Conservation (phyloP, 2,113 vertebrate species). For the Pyrgilauda ruficollis region DNA sequence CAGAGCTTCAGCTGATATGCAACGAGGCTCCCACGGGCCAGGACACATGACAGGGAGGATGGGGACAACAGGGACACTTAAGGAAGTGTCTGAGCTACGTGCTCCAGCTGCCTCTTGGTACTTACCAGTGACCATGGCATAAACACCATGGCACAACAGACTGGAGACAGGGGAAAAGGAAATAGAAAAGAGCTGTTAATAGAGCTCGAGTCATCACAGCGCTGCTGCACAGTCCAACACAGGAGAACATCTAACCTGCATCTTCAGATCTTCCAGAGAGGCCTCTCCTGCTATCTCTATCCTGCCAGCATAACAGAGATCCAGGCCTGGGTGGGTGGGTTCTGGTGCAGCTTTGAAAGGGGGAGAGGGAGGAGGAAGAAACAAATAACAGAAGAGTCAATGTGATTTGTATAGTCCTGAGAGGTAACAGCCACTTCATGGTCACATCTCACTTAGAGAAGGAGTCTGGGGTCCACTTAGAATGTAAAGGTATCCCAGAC, state of each 20-base stretch:
- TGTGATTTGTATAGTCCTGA: neutral
- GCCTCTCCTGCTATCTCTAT: slow-evolving; percentile 86
- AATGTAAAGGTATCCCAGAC: neutral
- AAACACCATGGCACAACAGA: slow-evolving; percentile 70
- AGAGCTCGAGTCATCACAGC: slow-evolving; percentile 6
- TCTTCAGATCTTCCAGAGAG: slow-evolving; percentile 84
- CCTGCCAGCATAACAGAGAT: slow-evolving; percentile 76
- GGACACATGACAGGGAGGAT: neutral
- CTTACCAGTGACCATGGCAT: slow-evolving; percentile 68
- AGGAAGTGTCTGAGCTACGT: neutral
- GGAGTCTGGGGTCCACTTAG: neutral
- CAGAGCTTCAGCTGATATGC: slow-evolving; percentile 11
- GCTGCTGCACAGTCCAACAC: neutral
- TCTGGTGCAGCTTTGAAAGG: slow-evolving; percentile 29
- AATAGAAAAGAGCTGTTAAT: slow-evolving; percentile 46
- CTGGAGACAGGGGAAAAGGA: slow-evolving; percentile 64
- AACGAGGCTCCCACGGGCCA: slow-evolving; percentile 15
- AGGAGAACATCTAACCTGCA: slow-evolving; percentile 79
- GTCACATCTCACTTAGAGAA: neutral
- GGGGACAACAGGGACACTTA: neutral
- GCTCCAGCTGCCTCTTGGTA: slow-evolving; percentile 48
- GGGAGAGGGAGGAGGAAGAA: neutral
- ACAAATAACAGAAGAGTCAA: neutral
- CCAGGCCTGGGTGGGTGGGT: neutral
- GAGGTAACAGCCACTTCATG: neutral